Percentiles rank a stretch among this genome's conserved stretches.
Evolutionary conservation across 30 jellyfish, hydroid and myxozoan species (phyloP).

Genomic region (Turritopsis rubra): DNA sequence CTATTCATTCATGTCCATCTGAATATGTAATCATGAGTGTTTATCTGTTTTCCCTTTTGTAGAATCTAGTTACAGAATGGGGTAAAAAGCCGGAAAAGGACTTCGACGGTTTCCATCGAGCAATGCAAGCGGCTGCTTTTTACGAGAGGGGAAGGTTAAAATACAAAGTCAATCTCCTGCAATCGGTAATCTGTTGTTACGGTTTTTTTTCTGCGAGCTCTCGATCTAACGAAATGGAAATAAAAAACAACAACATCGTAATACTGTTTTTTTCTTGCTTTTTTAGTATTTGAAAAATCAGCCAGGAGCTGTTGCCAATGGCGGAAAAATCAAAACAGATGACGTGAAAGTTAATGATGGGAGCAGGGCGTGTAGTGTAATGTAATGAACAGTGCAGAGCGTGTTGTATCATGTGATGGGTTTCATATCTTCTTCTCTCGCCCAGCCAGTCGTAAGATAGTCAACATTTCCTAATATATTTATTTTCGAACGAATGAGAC

Average conservation of each 20-base stretch:
- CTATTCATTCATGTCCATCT: no score
- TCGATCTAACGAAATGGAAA: neutral
- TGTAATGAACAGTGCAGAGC: constrained; percentile 33
- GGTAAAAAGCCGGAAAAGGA: constrained; percentile 77
- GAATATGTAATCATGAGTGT: no score
- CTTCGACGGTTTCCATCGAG: constrained; percentile 83
- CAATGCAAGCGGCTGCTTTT: constrained; percentile 95
- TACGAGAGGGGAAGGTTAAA: constrained; percentile 91
- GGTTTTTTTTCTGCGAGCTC: neutral
- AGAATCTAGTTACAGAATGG: constrained; percentile 96
- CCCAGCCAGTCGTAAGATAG: neutral
- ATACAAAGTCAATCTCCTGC: constrained; percentile 89
- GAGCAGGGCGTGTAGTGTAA: constrained; percentile 83
- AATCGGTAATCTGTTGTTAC: constrained; percentile 57
- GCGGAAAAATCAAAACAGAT: constrained; percentile 80
- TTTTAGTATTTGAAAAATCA: constrained; percentile 76
- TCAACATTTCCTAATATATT: neutral
- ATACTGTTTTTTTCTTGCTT: neutral
- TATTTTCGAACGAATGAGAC: neutral
- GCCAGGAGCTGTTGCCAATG: constrained; percentile 67
- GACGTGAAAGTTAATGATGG: constrained; percentile 57
- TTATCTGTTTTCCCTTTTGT: neutral
- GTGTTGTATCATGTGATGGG: neutral
- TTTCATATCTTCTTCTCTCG: constrained; percentile 10
- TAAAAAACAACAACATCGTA: no score